Evolutionary conservation across 1,140 invertebrate species (phyloP).

Genomic region (Campodea augens): DNA sequence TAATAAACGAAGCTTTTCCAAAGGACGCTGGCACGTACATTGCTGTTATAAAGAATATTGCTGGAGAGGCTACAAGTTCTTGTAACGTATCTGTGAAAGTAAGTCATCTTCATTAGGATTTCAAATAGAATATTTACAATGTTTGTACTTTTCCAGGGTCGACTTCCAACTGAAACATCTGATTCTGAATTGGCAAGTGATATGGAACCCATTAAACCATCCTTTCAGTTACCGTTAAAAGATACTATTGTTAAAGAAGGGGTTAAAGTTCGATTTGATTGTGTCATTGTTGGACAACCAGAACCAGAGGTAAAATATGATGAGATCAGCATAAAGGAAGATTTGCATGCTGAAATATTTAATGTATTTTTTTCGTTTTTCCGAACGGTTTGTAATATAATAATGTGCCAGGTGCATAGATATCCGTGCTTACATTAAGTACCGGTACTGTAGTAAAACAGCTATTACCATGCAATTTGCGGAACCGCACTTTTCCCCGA

Average conservation of each 20-base stretch:
- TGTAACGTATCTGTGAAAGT: conserved; percentile 46
- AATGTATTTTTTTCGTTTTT: too few species aligned
- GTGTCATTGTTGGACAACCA: conserved; percentile 62
- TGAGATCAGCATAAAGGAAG: too few species aligned
- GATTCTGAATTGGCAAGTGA: conserved; percentile 48
- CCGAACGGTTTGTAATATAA: too few species aligned
- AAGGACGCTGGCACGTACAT: conserved; percentile 48
- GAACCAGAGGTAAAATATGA: conserved; percentile 45
- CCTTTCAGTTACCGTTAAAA: conserved; percentile 46
- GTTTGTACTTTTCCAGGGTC: conserved; percentile 21
- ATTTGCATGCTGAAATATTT: too few species aligned
- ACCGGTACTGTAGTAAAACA: too few species aligned
- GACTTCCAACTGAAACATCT: conserved; percentile 46
- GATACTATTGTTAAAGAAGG: conserved; percentile 50
- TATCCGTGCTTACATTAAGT: too few species aligned
- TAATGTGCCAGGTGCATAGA: too few species aligned
- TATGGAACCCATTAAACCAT: conserved; percentile 47
- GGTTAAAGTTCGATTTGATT: conserved; percentile 46
- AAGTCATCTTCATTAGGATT: too few species aligned
- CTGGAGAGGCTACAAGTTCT: conserved; percentile 37
- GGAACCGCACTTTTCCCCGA: too few species aligned
- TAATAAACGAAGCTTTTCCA: conserved; percentile 43
- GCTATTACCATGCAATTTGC: too few species aligned
- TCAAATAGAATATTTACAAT: neutral
- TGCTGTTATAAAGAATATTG: conserved; percentile 39